Evolutionary conservation across 2,888 invertebrate species (phyloP), one percentile per base, ranked within the genome.

Genomic region (Phalera bucephala): DNA sequence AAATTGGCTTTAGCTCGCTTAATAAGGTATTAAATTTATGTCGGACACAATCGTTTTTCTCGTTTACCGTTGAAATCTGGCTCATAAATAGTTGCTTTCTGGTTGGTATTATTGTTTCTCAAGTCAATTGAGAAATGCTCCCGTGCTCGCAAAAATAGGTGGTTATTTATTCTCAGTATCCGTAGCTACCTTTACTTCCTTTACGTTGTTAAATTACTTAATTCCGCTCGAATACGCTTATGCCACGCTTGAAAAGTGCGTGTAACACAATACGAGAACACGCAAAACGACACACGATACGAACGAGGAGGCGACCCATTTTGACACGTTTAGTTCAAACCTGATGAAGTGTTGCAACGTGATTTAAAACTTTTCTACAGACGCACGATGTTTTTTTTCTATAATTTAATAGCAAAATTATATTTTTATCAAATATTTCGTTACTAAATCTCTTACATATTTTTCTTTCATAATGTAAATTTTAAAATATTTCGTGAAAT

Each of bases 271-370:
- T 77, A 80, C 66, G 41, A 48, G 61, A 60, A 73, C 74, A 79
- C 69, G 83, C 80, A 48, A 76, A 73, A 65, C 58, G 86, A 71
- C 64, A 87, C 62, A 64, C 56, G 78, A 87, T 82, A 85, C 50
- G 59, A 59, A 10, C 29, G 60, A 62, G 59, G 60, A 64, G 49
- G 61, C 54, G 64, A 71, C 58, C 55, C 51, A 59, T 69, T 65
- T 67, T 67, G 69, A 73, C 68, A 62, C 56, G 54, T 45, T 67
- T 53, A 61, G 52, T 64, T 53, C 48, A 51, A 63, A 61, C 50
- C 45, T 53, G 35, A 47, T 45, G 39, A 37, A 43, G 44, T 22
- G 22, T 10, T 28, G 28, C 12, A 5, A 32, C 22, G 21, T 45
- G 30, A 30, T 46, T 38, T 31, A 32, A 33, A 35, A 41, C 26